phyloP scores from a whole-genome alignment of 2,888 invertebrate genomes.

The Malachius bipustulatus region DNA sequence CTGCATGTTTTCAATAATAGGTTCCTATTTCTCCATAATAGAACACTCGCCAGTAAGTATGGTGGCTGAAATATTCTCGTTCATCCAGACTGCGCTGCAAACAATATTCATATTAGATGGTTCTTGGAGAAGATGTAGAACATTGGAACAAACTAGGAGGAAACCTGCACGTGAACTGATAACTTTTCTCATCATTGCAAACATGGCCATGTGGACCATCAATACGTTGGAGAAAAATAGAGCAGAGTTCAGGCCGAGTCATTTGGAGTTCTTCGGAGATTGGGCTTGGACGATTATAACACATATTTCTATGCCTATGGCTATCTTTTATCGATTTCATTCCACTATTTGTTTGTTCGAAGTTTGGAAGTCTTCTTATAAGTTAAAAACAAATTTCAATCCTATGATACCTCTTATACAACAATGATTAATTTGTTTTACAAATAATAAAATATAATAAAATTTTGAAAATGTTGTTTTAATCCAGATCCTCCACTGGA shows the following conservation, averaged over 20 bases:
- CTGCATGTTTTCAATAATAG: constrained; percentile 86
- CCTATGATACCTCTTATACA: constrained; percentile 1
- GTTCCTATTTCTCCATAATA: constrained; percentile 77
- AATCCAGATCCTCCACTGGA: too few relatives aligned
- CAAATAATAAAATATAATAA: too few relatives aligned
- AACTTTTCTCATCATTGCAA: constrained; percentile 80
- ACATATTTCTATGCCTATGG: constrained; percentile 84
- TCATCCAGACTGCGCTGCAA: constrained; percentile 81
- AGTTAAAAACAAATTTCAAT: constrained; percentile 32
- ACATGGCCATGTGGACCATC: constrained; percentile 90
- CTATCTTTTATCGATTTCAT: constrained; percentile 90
- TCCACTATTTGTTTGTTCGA: constrained; percentile 92
- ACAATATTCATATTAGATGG: constrained; percentile 87
- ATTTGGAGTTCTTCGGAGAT: constrained; percentile 80
- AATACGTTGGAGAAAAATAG: constrained; percentile 85
- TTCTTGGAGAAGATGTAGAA: constrained; percentile 71
- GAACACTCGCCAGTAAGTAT: constrained; percentile 71
- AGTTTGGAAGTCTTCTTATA: constrained; percentile 93
- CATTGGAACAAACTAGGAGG: constrained; percentile 66
- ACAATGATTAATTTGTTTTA: background rate
- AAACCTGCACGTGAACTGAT: constrained; percentile 91
- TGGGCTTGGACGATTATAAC: constrained; percentile 96
- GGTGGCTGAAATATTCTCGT: constrained; percentile 71
- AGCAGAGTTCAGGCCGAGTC: constrained; percentile 84
- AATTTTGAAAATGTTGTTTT: too few relatives aligned